Conservation (phyloP, 2,888 invertebrate species). For the Lochmaea crataegi region DNA sequence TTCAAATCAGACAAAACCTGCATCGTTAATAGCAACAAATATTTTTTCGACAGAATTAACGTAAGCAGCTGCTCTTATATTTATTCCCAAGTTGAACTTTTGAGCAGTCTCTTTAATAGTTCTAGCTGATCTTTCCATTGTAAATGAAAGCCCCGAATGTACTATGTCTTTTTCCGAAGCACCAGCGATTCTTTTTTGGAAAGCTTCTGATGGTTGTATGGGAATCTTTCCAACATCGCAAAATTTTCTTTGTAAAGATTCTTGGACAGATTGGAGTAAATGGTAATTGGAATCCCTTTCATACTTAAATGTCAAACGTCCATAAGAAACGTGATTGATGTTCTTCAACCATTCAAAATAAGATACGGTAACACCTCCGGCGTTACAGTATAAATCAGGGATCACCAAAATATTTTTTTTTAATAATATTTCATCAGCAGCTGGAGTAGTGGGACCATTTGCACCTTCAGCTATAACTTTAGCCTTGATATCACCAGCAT, state of each 20-base stretch:
- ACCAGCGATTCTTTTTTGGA: slow-evolving; percentile 87
- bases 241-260: slow-evolving; percentile 92
- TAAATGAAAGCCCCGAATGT: slow-evolving; percentile 95
- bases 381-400: slow-evolving; percentile 88
- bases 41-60: slow-evolving; percentile 96
- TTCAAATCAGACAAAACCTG: slow-evolving; percentile 69
- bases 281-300: slow-evolving; percentile 92
- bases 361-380: slow-evolving; percentile 97
- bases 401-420: slow-evolving; percentile 90
- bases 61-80: slow-evolving; percentile 96
- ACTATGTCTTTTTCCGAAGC: slow-evolving; percentile 98
- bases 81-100: slow-evolving; percentile 89
- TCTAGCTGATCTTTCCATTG: slow-evolving; percentile 93
- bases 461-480: slow-evolving; percentile 97
- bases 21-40: slow-evolving; percentile 92
- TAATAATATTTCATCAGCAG: slow-evolving; percentile 90
- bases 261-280: slow-evolving; percentile 86
- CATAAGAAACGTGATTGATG: slow-evolving; percentile 97
- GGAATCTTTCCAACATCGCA: slow-evolving; percentile 84
- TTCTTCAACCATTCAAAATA: slow-evolving; percentile 99
- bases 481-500: slow-evolving; percentile 88
- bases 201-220: slow-evolving; percentile 86
- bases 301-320: slow-evolving; percentile 93
- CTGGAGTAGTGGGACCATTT: slow-evolving; percentile 96
- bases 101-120: slow-evolving; percentile 92